Evolutionary conservation across 2,888 invertebrate genomes (phyloP), one percentile per base, ranked within the genome.

Genomic region (Auanema freiburgensis): DNA sequence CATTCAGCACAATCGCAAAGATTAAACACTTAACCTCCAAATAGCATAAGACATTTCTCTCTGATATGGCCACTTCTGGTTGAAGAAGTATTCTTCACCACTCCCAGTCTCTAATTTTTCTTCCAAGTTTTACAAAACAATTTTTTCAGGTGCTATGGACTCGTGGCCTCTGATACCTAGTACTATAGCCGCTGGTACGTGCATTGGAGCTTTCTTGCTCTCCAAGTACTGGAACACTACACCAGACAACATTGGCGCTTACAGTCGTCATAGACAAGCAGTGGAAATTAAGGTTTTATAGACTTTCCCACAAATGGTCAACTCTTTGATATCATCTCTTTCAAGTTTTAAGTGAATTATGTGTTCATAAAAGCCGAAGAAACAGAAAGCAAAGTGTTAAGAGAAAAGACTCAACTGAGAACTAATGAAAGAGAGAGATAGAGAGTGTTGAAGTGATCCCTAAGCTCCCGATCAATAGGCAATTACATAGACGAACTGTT

Each of bases 161-260:
- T 16, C 46, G 16, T 46, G 46, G 46, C 16, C 46, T 16, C 16
- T 46, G 46, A 21, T 46, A 18, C 46, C 46, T 5, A 21, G 46
- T 21, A 46, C 46, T 16, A 46, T 46, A 46, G 46, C 46, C 46
- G 33, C 33, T 33, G 46, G 46, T 21, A 46, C 46, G 10, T 16
- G 16, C 16, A 18, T 46, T 5, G 46, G 46, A 16, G 46, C 46
- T 18, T 46, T 46, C 46, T 10, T 46, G 46, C 21, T 46, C 46
- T 18, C 21, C 16, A 16, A 21, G 46, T 46, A 46, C 46, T 16
- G 46, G 16, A 46, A 21, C 33, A 33, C 33, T 3, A 46, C 46
- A 46, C 46, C 46, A 5, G 21, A 46, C 21, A 46, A 46, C 10
- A 46, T 46, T 46, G 46, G 46, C 46, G 21, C 16, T 46, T 46